Base-by-base conservation (phyloP, 2,888 invertebrate species). In the Merodon equestris region DNA sequence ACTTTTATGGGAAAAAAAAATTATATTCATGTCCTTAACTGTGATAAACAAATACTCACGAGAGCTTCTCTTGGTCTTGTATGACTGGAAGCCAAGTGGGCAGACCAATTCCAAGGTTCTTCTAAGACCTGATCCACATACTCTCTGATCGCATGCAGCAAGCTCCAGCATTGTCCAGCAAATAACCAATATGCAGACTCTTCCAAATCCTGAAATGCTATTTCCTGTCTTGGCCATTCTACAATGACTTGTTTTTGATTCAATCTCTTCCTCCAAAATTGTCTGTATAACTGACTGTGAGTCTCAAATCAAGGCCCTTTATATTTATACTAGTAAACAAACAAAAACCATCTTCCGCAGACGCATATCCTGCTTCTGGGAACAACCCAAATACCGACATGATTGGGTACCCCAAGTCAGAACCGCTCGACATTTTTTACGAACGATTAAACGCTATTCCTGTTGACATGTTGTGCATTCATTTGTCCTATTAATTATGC, bases 401-500 rank as follows among this genome's bases (percentile, higher is more conserved):
- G 19, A 53, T 60, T 38, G 34, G 13, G 9, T 36, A 48, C 10
- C 3, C 14, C 17, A 42, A 36, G 48, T 47, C 36, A 13, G 63
- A 54, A 47, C 19, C 14, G 61, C n/a, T 12, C 51, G 50, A 10
- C n/a, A n/a, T 27, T 27, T 27, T 27, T 27, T 27, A 51, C 64
- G 9, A 57, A 40, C 60, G 60, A 66, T 57, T 64, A 61, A 61
- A 44, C 34, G n/a, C 61, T 48, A 73, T 63, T 67, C 57, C 40
- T 54, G 63, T 47, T 58, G 77, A 79, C 77, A 79, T 42, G 44
- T 60, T 58, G 36, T 67, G 53, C 58, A 58, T 67, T 77, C 73
- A 63, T 68, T 77, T 77, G 77, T 79, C 73, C 44, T 45, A 72
- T 79, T 79, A 79, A 79, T 79, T 79, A 79, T 79, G 73, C 44